Evolutionary conservation across 2,888 invertebrate genomes (phyloP), one percentile per base, ranked within the genome.

Genomic region (Chaitophorus viminalis): DNA sequence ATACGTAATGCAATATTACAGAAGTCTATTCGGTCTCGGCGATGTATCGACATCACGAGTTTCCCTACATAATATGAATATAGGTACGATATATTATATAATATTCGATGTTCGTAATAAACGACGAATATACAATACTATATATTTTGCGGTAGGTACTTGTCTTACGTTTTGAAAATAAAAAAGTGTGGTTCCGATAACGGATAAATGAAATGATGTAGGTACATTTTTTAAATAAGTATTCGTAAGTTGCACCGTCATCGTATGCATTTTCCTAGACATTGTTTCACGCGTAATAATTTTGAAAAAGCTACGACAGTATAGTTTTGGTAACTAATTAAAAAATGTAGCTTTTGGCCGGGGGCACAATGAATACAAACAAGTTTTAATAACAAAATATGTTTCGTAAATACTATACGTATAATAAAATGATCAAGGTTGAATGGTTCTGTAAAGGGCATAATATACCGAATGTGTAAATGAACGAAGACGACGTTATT

Each of bases 401-500:
- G 72, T 82, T 82, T 74, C 82, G 54, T 60, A 54, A 82, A 82
- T 31, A 17, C 18, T 29, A 39, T 25, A 36, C 21, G 25, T 25
- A 29, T 54, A 72, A 39, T 39, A 39, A 9, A 74, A 74, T 82
- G 36, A 70, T 82, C 82, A 82, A 82, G 82, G 82, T 74, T 60
- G 82, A 74, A 74, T 72, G 14, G 52, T 52, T 39, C 33, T 46
- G 46, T 82, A 82, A 52, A 72, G 31, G 70, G 82, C 31, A n/a
- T n/a, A n/a, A n/a, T n/a, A 33, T 5, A 9, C 14, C n/a, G n/a
- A 33, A 14, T 25, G 14, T 18, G 36, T 52, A 11, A 11, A 81
- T 70, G 82, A 82, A 82, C 31, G 82, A 70, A 82, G 82, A 82
- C 82, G 70, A 70, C 68, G 82, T 54, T 54, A 54, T 72, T 82